Evolutionary conservation across 2,888 invertebrate species (phyloP).

Genomic region (Leptarthrus brevirostris): DNA sequence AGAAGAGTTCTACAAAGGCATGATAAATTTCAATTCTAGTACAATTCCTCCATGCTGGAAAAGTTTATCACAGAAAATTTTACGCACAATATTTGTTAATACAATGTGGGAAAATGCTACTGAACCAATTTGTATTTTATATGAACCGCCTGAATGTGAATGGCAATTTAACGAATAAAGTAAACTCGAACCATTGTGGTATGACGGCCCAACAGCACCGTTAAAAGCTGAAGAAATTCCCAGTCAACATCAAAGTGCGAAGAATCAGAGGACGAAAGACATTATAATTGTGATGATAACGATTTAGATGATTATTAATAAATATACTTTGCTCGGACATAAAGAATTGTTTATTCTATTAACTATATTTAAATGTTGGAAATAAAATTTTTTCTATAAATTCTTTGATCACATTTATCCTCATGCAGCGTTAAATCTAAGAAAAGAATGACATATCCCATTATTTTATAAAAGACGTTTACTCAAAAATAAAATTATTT

Average conservation of each 20-base stretch:
- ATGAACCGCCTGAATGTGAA: not conserved
- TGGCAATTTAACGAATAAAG: not conserved
- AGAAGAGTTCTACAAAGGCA: not conserved
- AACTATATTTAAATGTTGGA: too few relatives aligned
- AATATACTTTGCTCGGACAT: too few relatives aligned
- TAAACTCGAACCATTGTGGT: not conserved
- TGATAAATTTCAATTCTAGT: not conserved
- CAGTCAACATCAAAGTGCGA: not conserved
- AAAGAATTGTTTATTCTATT: too few relatives aligned
- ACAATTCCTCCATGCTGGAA: conserved; percentile 3
- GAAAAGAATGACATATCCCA: too few relatives aligned
- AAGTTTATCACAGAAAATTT: not conserved
- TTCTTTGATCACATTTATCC: too few relatives aligned
- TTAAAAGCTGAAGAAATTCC: not conserved
- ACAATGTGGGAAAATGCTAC: conserved; percentile 4
- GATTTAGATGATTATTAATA: not conserved
- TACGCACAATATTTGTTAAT: not conserved
- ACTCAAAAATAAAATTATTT: too few relatives aligned
- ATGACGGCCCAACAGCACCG: not conserved
- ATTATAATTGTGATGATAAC: not conserved
- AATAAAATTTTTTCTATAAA: too few relatives aligned
- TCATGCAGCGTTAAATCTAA: too few relatives aligned
- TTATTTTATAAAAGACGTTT: too few relatives aligned
- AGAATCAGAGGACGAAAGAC: not conserved
- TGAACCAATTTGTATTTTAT: not conserved